Percentiles rank a stretch among this genome's conserved stretches.
These are phyloP conservation scores for Pteromalus puparum DNA, from an alignment of 1,140 invertebrate species.

Conservation along the genomic window DNA sequence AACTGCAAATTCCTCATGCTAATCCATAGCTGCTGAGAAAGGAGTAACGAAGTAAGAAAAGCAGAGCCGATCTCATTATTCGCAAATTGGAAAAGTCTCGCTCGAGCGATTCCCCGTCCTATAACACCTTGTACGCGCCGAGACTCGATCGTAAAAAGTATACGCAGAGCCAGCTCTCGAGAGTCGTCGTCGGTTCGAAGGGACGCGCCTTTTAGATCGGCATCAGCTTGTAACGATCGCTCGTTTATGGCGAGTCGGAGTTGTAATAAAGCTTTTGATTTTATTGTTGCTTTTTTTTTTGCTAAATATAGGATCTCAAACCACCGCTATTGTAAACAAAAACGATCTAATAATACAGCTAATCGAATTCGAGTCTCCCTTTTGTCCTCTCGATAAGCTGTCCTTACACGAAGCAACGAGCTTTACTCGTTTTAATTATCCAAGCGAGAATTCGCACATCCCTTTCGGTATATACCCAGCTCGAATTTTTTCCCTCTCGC, in stretches of 20 bases:
- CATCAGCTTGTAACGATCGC: not conserved
- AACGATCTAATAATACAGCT: too few species aligned
- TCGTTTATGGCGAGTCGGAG: not conserved
- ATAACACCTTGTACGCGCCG: conserved; percentile 6
- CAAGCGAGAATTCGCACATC: not conserved
- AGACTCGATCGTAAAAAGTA: not conserved
- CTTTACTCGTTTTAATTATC: not conserved
- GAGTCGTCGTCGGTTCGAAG: not conserved
- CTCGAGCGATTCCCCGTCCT: not conserved
- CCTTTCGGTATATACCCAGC: not conserved
- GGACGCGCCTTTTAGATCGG: not conserved
- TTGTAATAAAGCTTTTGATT: not conserved
- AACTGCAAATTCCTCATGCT: not conserved
- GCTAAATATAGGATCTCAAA: too few species aligned
- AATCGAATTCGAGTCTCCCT: too few species aligned
- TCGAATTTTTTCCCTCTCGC: not conserved
- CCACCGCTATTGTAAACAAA: too few species aligned
- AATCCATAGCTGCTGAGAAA: not conserved
- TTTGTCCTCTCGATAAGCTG: too few species aligned
- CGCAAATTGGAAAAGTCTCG: conserved; percentile 24
- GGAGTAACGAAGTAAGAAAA: not conserved
- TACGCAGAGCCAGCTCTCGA: not conserved
- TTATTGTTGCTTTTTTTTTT: not conserved
- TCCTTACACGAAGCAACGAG: too few species aligned
- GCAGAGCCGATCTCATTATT: conserved; percentile 18